A percentile compares a stretch with the other conserved stretches of the same genome.
Evolutionary conservation across 2,797 vertebrate species (phyloP).

Genomic region (Acanthurus leucopareius): DNA sequence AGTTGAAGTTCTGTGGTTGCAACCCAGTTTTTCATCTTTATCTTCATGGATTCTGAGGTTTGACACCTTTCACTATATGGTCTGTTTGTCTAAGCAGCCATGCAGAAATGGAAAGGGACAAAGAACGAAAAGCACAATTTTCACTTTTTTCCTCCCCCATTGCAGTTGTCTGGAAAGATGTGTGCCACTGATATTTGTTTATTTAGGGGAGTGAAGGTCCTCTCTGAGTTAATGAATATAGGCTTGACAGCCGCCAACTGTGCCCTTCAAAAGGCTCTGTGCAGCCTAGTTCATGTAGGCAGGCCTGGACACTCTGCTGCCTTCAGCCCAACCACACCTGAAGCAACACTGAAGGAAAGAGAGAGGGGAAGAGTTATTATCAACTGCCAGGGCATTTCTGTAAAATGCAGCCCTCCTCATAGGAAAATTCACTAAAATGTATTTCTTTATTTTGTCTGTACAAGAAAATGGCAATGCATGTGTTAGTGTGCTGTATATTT

Average conservation of each 20-base stretch:
- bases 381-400: not conserved
- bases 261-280: slow-evolving; percentile 71
- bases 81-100: slow-evolving; percentile 13
- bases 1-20: not conserved
- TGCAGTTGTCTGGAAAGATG: slow-evolving; percentile 62
- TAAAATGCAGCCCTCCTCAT: not conserved
- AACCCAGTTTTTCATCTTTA: not conserved
- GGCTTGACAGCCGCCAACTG: slow-evolving; percentile 82
- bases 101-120: slow-evolving; percentile 37
- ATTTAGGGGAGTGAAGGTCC: slow-evolving; percentile 76
- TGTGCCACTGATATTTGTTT: slow-evolving; percentile 78
- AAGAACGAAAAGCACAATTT: slow-evolving; percentile 36
- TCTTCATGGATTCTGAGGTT: not conserved
- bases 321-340: slow-evolving; percentile 43
- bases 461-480: not conserved
- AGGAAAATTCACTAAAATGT: not conserved
- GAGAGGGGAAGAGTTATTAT: slow-evolving; percentile 1
- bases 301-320: slow-evolving; percentile 2
- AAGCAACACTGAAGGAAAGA: slow-evolving; percentile 31
- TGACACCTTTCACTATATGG: not conserved
- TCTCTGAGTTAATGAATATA: slow-evolving; percentile 77
- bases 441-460: not conserved
- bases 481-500: not conserved
- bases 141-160: slow-evolving; percentile 46
- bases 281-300: slow-evolving; percentile 24